These are phyloP conservation scores for Irena cyanogastra DNA, from an alignment of 2,113 vertebrate genomes.

Conservation along the genomic window DNA sequence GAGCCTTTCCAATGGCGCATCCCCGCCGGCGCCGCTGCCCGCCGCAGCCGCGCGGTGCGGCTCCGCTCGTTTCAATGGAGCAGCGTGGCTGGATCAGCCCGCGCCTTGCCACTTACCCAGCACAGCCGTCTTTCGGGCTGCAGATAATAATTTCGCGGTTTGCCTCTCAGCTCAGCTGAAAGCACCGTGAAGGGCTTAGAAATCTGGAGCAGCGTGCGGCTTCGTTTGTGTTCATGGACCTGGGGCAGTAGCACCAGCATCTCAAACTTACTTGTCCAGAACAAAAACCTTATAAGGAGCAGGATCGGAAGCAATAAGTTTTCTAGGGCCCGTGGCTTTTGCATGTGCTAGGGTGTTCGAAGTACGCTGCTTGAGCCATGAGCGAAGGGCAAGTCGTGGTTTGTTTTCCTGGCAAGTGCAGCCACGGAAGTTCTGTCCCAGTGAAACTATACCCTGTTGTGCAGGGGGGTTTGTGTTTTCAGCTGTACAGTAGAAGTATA, in stretches of 20 bases:
- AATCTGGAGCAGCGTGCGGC: background rate
- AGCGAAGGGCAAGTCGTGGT: background rate
- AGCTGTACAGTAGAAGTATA: background rate
- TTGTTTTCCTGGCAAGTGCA: background rate
- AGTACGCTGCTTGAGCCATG: background rate
- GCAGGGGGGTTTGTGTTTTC: background rate
- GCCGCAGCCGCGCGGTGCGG: background rate
- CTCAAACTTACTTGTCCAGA: background rate
- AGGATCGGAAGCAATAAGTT: background rate
- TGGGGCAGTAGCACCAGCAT: background rate
- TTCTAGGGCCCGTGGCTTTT: background rate
- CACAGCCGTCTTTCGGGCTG: background rate
- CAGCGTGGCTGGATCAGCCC: fast-evolving
- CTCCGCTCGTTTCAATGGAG: fast-evolving
- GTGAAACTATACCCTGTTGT: background rate
- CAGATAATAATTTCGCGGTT: fast-evolving
- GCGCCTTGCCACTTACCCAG: fast-evolving
- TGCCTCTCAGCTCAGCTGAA: background rate
- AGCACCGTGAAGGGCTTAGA: background rate
- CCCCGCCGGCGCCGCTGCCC: background rate
- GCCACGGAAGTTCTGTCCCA: background rate
- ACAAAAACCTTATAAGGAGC: background rate
- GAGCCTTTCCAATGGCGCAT: background rate
- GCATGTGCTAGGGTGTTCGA: background rate
- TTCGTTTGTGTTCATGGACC: fast-evolving